Evolutionary conservation across 2,797 vertebrate species (phyloP), one percentile per base, ranked within the genome.

Genomic region (Argyrosomus regius): DNA sequence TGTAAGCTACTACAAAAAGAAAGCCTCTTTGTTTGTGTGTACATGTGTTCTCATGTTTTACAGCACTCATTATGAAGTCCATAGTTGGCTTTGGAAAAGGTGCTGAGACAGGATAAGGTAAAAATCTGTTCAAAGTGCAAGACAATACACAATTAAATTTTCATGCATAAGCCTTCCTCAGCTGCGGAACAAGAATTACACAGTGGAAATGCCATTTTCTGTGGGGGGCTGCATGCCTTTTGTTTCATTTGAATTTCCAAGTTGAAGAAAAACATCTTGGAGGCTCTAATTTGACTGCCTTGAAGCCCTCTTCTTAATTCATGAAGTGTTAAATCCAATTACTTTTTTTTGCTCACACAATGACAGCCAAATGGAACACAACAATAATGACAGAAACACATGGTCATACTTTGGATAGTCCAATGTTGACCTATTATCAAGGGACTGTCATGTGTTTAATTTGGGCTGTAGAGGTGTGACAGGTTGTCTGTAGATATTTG

Each of bases 131-230:
- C 26, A 73, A 78, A 76, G 61, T 79, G 73, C 64, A 71, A 86
- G 66, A 81, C 79, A 72, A 83, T 78, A 77, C 56, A 72, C 77
- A 87, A 91, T 93, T 81, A 91, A 76, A 88, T 87, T 73, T 85
- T 91, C 75, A 92, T 89, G 88, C 76, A 68, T 82, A 86, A 88
- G 87, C 66, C 57, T 68, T 81, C 69, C 70, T 68, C 57, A 41
- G 71, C 77, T 60, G 57, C 58, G 50, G 45, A 75, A 61, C 67
- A 69, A 60, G 54, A 85, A 84, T 82, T 80, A 77, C 65, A 83
- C 43, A 9, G 81, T 57, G 64, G 69, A 74, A 85, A 83, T 74
- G 79, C 77, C 75, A 76, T 84, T 85, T 87, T 83, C 71, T 78
- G 58, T 22, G 6, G 48, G 35, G 49, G 60, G 46, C 69, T 63